Base-by-base conservation (phyloP, 2,888 invertebrate genomes). In the Deilephila elpenor region DNA sequence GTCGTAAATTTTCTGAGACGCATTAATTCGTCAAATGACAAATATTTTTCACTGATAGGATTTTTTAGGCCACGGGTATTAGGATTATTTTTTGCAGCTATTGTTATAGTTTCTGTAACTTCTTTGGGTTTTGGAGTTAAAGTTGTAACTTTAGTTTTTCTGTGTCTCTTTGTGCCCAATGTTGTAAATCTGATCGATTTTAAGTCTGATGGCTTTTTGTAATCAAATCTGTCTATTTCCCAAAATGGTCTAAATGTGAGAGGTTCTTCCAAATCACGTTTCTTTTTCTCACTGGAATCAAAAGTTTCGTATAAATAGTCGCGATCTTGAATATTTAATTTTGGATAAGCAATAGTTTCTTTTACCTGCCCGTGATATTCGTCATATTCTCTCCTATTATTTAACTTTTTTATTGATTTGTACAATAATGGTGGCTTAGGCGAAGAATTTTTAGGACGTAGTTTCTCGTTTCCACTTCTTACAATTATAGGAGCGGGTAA, bases 1-100 rank as follows among this genome's bases (percentile, higher is more conserved):
- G 83, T 79, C 74, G 83, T 89, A n/a, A 87, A 79, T 83, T 90
- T 93, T 78, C 93, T 86, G 17, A 93, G 81, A 82, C 89, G 90
- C 90, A 94, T 89, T 77, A 94, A 81, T 79, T 94, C 93, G 75
- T 94, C 92, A 83, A 94, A 94, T 6, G 94, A 94, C 75, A 94
- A 86, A 83, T 90, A 93, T 80, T 91, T 94, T 82, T 93, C 94
- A 37, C 91, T 91, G 4, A 86, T 70, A 62, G 79, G 79, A 59
- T 80, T 81, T 32, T 81, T 80, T 61, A 79, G 75, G 70, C 81
- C 79, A 29, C 77, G 75, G 53, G 78, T 77, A 14, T 70, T 73
- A 51, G 76, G 75, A 79, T 75, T 59, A 64, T 87, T 81, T 75
- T 81, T 80, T 44, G 78, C 78, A 77, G 78, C 81, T 71, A 93